Evolutionary conservation across 2,113 vertebrate genomes (phyloP), one percentile per base, ranked within the genome.

Genomic region (Pteruthius melanotis): DNA sequence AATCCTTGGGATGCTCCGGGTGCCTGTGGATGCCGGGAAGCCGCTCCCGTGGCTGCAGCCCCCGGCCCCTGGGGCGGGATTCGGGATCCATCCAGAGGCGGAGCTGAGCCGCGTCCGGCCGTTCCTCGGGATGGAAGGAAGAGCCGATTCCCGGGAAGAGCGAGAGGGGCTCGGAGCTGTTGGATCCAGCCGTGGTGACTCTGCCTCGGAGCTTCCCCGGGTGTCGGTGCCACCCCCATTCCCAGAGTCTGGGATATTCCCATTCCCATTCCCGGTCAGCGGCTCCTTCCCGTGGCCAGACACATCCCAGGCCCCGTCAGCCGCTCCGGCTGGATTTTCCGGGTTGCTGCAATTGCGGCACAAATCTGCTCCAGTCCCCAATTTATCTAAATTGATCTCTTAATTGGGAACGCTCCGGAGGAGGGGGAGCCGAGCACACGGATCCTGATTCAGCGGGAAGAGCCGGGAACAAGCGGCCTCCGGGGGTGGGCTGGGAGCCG

Each of bases 381-480:
- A 23, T 85, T 97, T 91, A 93, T 83, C 72, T 96, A 87, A 94
- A 90, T 94, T 77, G 81, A 85, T 86, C 77, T 81, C 84, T 87
- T 90, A 64, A 88, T 92, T 92, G 78, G 76, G 86, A 40, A 86
- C 35, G 35, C 60, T 80, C 49, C 26, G 15, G 65, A 60, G 64
- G 79, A 44, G 83, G 93, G 53, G 74, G 79, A 91, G 39, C 24
- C 2, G 49, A 68, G 15, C 87, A n/a, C 84, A 27, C 1, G 93
- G 87, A 31, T 92, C 54, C 23, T 35, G 39, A 64, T 84, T 56
- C 8, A 4, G 31, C 80, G 68, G 56, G 80, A 9, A 6, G 20
- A 64, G 53, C 11, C 3, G 56, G 66, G 45, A 40, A 5, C 28
- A 7, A 0, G 37, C 30, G 6, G 57, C 31, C 22, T 56, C 60